Conservation (phyloP, 2,888 invertebrate species). For the Phyllotreta cruciferae region DNA sequence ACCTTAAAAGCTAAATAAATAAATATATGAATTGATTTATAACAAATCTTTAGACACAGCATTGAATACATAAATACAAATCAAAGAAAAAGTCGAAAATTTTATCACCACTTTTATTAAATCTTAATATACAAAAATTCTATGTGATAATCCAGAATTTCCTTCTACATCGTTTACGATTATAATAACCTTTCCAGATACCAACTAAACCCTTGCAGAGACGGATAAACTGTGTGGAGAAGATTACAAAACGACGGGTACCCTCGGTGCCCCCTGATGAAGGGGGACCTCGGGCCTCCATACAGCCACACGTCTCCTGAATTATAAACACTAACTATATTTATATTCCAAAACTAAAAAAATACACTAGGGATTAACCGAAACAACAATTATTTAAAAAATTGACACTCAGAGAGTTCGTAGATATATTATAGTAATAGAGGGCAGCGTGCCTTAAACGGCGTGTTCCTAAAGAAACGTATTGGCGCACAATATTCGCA, state of each 20-base stretch:
- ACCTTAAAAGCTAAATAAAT: constrained; percentile 9
- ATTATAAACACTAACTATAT: constrained; percentile 47
- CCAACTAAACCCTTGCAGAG: constrained; percentile 78
- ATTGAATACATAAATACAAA: constrained; percentile 5
- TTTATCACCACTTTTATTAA: constrained; percentile 55
- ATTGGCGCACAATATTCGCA: constrained; percentile 62
- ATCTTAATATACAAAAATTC: constrained; percentile 50
- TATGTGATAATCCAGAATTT: constrained; percentile 43
- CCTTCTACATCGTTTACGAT: constrained; percentile 78
- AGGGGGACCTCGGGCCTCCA: constrained; percentile 46
- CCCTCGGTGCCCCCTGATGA: constrained; percentile 36
- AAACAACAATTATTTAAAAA: constrained; percentile 50
- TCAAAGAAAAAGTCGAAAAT: constrained; percentile 46
- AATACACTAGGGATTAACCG: constrained; percentile 49
- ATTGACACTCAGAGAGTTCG: constrained; percentile 56
- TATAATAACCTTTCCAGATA: constrained; percentile 83
- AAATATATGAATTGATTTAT: constrained; percentile 5
- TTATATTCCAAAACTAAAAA: constrained; percentile 43
- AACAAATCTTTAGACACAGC: constrained; percentile 40
- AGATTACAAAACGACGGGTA: constrained; percentile 38
- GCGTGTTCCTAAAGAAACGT: constrained; percentile 60
- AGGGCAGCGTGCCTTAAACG: constrained; percentile 49
- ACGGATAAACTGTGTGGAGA: constrained; percentile 67
- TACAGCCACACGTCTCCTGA: constrained; percentile 50
- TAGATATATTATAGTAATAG: constrained; percentile 31